phyloP scores from a whole-genome alignment of 1,140 invertebrate species.

The Drosophila sucinea region DNA sequence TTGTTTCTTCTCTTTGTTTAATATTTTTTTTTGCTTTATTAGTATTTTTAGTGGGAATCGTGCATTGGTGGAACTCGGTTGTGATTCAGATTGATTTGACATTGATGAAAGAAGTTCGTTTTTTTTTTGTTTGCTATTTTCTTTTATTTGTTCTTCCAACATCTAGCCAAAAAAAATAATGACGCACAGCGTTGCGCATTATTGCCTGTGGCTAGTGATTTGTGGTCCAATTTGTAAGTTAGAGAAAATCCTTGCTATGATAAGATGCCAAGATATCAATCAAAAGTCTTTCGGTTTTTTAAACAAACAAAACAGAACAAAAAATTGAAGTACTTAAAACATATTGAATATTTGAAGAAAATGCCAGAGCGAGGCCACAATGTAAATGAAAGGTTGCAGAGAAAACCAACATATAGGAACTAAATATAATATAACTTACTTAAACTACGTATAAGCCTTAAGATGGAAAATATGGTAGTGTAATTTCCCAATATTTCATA shows the following conservation, averaged over 20 bases:
- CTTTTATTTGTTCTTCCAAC: background rate
- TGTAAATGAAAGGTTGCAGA: too few relatives aligned
- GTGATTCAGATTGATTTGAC: slow-evolving; percentile 1
- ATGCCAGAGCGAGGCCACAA: background rate
- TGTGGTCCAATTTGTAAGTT: slow-evolving; percentile 4
- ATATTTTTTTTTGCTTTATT: background rate
- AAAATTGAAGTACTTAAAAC: background rate
- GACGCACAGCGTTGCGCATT: background rate
- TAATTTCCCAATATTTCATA: background rate
- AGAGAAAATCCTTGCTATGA: background rate
- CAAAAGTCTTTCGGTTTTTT: background rate
- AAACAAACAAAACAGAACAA: background rate
- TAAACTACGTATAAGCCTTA: too few relatives aligned
- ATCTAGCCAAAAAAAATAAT: background rate
- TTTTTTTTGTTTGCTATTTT: background rate
- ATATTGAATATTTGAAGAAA: background rate
- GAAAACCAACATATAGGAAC: too few relatives aligned
- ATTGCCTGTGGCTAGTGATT: slow-evolving; percentile 1
- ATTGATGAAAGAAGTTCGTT: slow-evolving; percentile 1
- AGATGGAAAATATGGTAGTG: background rate
- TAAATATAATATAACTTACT: too few relatives aligned
- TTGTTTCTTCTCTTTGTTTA: background rate
- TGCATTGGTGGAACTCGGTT: slow-evolving; percentile 34
- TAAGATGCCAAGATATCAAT: background rate
- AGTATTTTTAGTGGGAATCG: slow-evolving; percentile 34